These are phyloP conservation scores for Drosophila leontia DNA, from an alignment of 1,140 invertebrate species.

Conservation along the genomic window DNA sequence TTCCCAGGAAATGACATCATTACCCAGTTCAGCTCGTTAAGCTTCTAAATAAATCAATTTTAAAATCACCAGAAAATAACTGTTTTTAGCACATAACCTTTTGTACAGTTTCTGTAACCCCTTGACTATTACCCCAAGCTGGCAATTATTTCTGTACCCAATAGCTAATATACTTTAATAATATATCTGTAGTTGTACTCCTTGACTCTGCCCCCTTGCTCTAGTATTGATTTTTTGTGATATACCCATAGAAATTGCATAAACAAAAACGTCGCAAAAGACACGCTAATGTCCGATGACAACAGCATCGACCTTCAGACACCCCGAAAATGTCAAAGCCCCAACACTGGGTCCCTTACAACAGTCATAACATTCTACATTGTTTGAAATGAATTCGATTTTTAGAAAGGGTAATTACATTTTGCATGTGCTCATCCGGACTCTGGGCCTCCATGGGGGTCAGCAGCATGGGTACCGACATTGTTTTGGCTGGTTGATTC, in stretches of 20 bases:
- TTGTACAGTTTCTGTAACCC: not conserved
- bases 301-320: constrained; percentile 62
- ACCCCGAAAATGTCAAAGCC: constrained; percentile 61
- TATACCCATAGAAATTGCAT: constrained; percentile 44
- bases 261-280: constrained; percentile 18
- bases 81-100: not conserved
- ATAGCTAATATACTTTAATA: not conserved
- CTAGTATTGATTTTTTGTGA: constrained; percentile 45
- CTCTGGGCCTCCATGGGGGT: constrained; percentile 64
- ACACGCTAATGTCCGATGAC: constrained; percentile 48
- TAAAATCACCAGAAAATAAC: not conserved
- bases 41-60: not conserved
- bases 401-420: constrained; percentile 58
- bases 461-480: constrained; percentile 72
- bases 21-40: not conserved
- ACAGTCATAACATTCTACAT: constrained; percentile 25
- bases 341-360: constrained; percentile 16
- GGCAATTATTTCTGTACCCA: constrained; percentile 8
- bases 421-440: constrained; percentile 71
- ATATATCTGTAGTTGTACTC: not conserved
- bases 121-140: constrained; percentile 1
- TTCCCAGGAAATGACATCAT: constrained; percentile 22
- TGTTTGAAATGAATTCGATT: not conserved
- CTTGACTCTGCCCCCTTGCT: not conserved
- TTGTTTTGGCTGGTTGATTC: constrained; percentile 27